These are phyloP conservation scores for Thunnus maccoyii DNA, from an alignment of 2,113 vertebrate species.

Conservation along the genomic window DNA sequence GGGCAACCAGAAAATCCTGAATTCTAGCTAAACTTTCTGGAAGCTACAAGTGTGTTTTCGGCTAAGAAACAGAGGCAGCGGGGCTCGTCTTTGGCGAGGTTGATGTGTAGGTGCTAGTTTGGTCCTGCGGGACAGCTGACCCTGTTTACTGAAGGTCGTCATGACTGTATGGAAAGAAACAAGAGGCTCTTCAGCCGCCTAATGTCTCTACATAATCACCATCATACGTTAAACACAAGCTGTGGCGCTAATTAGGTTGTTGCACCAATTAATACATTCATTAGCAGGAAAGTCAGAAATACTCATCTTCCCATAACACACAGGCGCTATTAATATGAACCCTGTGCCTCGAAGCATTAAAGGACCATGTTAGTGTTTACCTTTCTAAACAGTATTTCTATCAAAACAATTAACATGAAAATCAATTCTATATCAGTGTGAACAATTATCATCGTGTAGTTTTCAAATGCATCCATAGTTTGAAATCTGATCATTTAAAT, in stretches of 20 bases:
- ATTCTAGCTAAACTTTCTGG: not conserved
- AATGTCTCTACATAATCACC: slow-evolving; percentile 1
- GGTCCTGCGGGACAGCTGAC: too few species aligned
- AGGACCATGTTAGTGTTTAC: not conserved
- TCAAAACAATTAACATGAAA: not conserved
- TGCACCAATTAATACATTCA: not conserved
- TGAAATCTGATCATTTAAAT: too few species aligned
- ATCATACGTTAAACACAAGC: slow-evolving; percentile 11
- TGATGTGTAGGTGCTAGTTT: not conserved
- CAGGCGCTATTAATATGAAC: not conserved
- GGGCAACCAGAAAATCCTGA: not conserved
- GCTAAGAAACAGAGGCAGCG: too few species aligned
- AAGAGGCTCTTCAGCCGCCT: not conserved
- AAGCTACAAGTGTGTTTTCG: not conserved
- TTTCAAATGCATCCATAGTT: too few species aligned
- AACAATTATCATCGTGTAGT: too few species aligned
- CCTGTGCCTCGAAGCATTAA: not conserved
- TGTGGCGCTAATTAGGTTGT: not conserved
- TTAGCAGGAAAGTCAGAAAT: slow-evolving; percentile 7
- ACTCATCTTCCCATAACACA: not conserved
- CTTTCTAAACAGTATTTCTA: too few species aligned
- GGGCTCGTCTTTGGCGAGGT: not conserved
- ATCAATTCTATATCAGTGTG: not conserved
- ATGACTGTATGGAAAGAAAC: not conserved
- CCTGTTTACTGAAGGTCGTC: slow-evolving; percentile 4